Conservation (phyloP, 2,797 vertebrate genomes). For the Lacerta agilis region DNA sequence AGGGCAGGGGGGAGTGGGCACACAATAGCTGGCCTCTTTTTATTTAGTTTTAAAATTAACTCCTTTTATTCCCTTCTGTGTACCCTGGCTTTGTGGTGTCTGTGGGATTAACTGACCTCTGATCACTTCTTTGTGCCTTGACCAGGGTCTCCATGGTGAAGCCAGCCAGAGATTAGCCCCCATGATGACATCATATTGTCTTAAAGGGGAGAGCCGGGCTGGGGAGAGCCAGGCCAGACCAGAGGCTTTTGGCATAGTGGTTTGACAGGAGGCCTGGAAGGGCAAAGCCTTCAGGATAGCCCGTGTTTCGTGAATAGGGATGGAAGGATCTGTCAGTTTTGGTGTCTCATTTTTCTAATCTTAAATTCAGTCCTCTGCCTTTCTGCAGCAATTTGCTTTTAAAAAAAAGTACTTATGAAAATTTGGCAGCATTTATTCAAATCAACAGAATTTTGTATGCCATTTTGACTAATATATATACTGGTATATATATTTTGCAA, state of each 20-base stretch:
- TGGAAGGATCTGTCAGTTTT: too few species aligned
- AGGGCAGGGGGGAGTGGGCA: slow-evolving; percentile 65
- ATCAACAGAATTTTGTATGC: too few species aligned
- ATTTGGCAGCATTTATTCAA: too few species aligned
- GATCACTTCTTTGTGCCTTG: slow-evolving; percentile 63
- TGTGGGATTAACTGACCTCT: slow-evolving; percentile 86
- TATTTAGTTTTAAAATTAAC: slow-evolving; percentile 82
- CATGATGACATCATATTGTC: slow-evolving; percentile 53
- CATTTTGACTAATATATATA: too few species aligned
- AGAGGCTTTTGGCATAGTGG: too few species aligned
- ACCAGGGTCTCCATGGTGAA: slow-evolving; percentile 70
- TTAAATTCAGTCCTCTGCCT: too few species aligned
- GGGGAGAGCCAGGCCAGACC: not conserved
- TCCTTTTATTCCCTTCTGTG: slow-evolving; percentile 74
- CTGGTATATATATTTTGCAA: too few species aligned
- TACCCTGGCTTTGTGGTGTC: slow-evolving; percentile 81
- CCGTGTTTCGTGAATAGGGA: not conserved
- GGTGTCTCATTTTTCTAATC: too few species aligned
- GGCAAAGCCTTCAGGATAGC: not conserved
- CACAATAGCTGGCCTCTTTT: slow-evolving; percentile 72
- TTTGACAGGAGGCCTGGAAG: too few species aligned
- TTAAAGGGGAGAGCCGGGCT: not conserved
- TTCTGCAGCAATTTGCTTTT: too few species aligned
- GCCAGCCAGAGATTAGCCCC: slow-evolving; percentile 60
- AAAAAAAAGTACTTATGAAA: too few species aligned